phyloP scores from a whole-genome alignment of 2,797 vertebrate species.

The Diglossa cyanea region DNA sequence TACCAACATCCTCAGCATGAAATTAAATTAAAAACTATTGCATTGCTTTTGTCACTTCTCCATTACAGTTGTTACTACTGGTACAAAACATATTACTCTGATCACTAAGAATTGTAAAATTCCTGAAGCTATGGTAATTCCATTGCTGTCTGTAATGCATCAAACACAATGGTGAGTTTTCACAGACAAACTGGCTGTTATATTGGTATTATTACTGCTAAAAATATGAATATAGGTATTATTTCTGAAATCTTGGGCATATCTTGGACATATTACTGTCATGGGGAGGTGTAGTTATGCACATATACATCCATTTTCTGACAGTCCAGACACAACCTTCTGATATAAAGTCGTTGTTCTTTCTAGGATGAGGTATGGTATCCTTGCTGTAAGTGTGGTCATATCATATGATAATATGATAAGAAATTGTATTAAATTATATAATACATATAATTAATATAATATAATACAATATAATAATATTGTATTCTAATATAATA shows the following conservation, averaged over 20 bases:
- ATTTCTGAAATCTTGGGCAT: neutral
- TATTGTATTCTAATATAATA: neutral
- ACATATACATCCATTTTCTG: neutral
- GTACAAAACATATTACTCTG: neutral
- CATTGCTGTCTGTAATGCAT: neutral
- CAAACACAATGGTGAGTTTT: neutral
- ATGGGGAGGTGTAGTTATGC: neutral
- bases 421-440: too few relatives aligned
- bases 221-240: neutral
- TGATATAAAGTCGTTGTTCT: neutral
- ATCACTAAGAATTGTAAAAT: neutral
- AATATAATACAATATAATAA: neutral
- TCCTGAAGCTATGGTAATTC: neutral
- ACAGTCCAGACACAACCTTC: neutral
- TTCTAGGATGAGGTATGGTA: neutral
- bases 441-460: too few relatives aligned
- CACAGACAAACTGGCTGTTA: neutral
- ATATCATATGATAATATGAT: neutral
- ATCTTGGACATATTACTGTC: neutral
- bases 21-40: neutral
- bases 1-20: neutral
- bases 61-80: neutral
- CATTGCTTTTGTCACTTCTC: neutral
- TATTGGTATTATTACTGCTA: neutral
- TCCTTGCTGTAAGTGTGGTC: neutral